Percentiles rank a stretch among this genome's conserved stretches.
These are phyloP conservation scores for Cosmia trapezina DNA, from an alignment of 2,888 invertebrate species.

Conservation along the genomic window DNA sequence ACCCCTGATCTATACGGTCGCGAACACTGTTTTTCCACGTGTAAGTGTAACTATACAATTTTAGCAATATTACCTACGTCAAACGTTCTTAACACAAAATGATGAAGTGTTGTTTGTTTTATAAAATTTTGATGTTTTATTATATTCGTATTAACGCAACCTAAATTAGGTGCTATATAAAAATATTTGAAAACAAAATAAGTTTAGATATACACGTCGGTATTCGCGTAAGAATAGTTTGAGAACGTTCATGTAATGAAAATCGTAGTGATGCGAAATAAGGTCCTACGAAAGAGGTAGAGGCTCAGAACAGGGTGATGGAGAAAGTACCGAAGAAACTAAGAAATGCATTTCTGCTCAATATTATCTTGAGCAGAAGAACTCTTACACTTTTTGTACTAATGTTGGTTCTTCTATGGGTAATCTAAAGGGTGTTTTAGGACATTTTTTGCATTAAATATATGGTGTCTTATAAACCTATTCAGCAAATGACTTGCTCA, in stretches of 20 bases:
- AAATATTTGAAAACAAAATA: constrained; percentile 47
- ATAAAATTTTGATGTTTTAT: constrained; percentile 51
- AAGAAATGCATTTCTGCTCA: not conserved
- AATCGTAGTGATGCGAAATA: not conserved
- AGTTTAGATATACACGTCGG: constrained; percentile 17
- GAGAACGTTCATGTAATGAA: not conserved
- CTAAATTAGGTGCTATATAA: constrained; percentile 45
- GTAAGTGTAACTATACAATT: constrained; percentile 19
- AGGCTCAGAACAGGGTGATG: too few species aligned
- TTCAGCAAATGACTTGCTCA: not conserved
- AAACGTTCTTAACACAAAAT: constrained; percentile 55
- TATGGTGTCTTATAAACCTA: not conserved
- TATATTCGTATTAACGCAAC: constrained; percentile 48
- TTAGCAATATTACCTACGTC: constrained; percentile 34
- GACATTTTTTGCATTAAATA: too few species aligned
- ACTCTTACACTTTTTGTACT: not conserved
- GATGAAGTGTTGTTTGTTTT: constrained; percentile 52
- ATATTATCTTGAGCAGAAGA: not conserved
- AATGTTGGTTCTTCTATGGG: not conserved
- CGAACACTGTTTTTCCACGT: constrained; percentile 20
- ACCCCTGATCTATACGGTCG: too few species aligned
- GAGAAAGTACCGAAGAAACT: not conserved
- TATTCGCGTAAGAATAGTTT: constrained; percentile 3
- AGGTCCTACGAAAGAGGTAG: not conserved
- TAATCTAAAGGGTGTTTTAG: not conserved